Evolutionary conservation across 2,797 vertebrate species (phyloP).

Genomic region (Denticeps clupeoides): DNA sequence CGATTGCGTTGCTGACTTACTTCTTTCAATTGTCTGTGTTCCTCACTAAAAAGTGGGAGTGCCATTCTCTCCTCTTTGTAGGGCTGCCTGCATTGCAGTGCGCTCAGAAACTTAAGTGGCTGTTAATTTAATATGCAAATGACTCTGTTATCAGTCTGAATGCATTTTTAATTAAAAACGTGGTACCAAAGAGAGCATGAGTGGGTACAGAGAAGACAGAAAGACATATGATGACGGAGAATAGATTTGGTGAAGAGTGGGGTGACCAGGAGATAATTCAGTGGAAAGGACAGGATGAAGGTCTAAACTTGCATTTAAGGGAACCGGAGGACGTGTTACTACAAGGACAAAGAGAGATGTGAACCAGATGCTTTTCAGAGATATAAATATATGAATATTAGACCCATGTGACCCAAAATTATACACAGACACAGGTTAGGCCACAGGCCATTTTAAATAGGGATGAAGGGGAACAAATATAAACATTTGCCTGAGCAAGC

Average conservation of each 20-base stretch:
- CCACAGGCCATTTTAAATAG: no score
- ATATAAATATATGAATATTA: no score
- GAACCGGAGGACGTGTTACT: no score
- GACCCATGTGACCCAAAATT: no score
- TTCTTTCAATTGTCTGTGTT: background rate
- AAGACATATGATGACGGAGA: slow-evolving; percentile 13
- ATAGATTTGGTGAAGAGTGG: slow-evolving; percentile 14
- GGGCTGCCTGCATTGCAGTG: slow-evolving; percentile 40
- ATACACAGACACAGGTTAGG: background rate
- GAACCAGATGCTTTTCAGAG: no score
- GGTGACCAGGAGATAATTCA: slow-evolving; percentile 4
- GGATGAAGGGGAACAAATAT: slow-evolving; percentile 26
- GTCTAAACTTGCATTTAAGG: no score
- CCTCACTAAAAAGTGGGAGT: no score
- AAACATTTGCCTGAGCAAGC: slow-evolving; percentile 30
- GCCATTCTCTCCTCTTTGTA: slow-evolving; percentile 33
- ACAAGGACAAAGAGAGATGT: no score
- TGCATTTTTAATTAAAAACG: slow-evolving; percentile 51
- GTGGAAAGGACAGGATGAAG: no score
- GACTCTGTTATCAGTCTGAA: slow-evolving; percentile 54
- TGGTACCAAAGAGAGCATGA: slow-evolving; percentile 25
- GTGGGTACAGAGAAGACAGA: background rate
- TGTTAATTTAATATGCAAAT: slow-evolving; percentile 69
- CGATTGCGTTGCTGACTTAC: background rate
- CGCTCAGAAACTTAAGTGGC: slow-evolving; percentile 48